Conservation (phyloP, 2,888 invertebrate genomes). For the Scaptomyza polygonia region DNA sequence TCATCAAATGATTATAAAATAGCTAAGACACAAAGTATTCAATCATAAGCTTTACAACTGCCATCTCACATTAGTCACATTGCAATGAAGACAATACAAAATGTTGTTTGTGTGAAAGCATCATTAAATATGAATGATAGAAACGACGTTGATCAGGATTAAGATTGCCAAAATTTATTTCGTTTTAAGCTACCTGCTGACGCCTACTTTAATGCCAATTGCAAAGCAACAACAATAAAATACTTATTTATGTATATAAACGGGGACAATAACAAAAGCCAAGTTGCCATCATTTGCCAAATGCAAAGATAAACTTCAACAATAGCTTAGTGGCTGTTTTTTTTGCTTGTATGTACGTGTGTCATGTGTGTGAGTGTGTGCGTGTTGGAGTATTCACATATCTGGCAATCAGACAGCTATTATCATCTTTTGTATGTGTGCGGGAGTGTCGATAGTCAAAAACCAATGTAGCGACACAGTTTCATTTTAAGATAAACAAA, state of each 20-base stretch:
- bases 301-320: constrained; percentile 74
- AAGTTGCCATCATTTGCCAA: constrained; percentile 66
- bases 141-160: constrained; percentile 36
- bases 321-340: constrained; percentile 71
- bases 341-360: constrained; percentile 32
- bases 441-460: constrained; percentile 62
- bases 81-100: constrained; percentile 18
- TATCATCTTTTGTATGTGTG: constrained; percentile 36
- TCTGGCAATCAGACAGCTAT: constrained; percentile 58
- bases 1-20: neutral
- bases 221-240: constrained; percentile 16
- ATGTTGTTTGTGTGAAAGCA: constrained; percentile 24
- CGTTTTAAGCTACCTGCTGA: constrained; percentile 62
- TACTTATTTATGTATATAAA: no score
- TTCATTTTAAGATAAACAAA: constrained; percentile 78
- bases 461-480: constrained; percentile 69
- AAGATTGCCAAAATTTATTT: constrained; percentile 54
- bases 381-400: constrained; percentile 19
- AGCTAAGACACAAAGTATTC: neutral
- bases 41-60: neutral
- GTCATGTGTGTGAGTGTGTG: constrained; percentile 40
- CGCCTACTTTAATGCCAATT: constrained; percentile 51
- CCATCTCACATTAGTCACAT: neutral
- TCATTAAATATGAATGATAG: constrained; percentile 51
- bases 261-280: constrained; percentile 37